Percentiles rank a stretch among this genome's conserved stretches.
Conservation (phyloP, 2,888 invertebrate genomes). For the Pegoplata infirma region DNA sequence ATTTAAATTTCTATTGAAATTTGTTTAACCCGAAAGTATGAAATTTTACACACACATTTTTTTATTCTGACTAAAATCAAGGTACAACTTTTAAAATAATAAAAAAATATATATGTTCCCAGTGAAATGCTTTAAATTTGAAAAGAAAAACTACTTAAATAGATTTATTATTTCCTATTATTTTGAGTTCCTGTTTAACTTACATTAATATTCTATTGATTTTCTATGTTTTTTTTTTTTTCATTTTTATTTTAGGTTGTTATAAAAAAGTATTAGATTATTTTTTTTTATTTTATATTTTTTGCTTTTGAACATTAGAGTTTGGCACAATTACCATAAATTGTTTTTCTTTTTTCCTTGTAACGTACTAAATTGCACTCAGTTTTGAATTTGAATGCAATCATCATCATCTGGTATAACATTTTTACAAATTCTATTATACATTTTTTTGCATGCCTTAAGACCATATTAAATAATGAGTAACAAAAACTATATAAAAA, state of each 20-base stretch:
- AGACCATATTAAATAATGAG: constrained; percentile 18
- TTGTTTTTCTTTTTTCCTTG: constrained; percentile 4
- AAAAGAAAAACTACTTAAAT: too few species aligned
- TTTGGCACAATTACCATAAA: constrained; percentile 55
- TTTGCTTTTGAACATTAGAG: constrained; percentile 52
- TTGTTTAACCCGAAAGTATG: too few species aligned
- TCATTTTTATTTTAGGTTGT: background rate
- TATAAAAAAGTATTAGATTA: constrained; percentile 29
- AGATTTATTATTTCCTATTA: background rate
- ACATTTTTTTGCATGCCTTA: constrained; percentile 53
- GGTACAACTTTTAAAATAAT: background rate
- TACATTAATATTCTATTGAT: constrained; percentile 15
- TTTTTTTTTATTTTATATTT: background rate
- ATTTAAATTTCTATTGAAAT: too few species aligned
- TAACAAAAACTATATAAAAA: constrained; percentile 10
- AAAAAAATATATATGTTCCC: background rate
- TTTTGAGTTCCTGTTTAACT: background rate
- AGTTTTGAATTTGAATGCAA: constrained; percentile 38
- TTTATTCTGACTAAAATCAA: too few species aligned
- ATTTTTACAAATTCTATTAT: constrained; percentile 47
- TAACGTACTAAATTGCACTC: constrained; percentile 12
- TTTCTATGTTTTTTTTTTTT: background rate
- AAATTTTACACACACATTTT: too few species aligned
- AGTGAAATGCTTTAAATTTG: too few species aligned
- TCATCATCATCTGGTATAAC: constrained; percentile 16